These are phyloP conservation scores for Hydropotes inermis DNA, from an alignment of 2,113 vertebrate genomes.

Conservation along the genomic window DNA sequence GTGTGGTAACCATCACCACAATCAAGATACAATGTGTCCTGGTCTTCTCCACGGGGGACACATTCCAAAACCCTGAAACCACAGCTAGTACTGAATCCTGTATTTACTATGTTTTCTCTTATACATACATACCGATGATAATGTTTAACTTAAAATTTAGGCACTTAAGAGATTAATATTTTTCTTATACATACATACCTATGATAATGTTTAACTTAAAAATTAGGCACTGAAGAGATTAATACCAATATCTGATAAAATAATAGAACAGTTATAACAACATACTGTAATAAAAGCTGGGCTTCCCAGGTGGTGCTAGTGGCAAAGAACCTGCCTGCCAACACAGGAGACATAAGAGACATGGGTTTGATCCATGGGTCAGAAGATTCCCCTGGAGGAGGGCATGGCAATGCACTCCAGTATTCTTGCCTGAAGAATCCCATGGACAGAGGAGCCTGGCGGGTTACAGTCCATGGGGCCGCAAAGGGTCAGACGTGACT, in stretches of 20 bases:
- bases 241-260: not conserved
- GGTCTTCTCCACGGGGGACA: not conserved
- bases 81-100: not conserved
- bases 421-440: not conserved
- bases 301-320: not conserved
- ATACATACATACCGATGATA: not conserved
- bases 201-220: not conserved
- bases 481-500: not conserved
- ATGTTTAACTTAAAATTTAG: not conserved
- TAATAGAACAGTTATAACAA: not conserved
- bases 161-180: not conserved
- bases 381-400: not conserved
- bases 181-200: not conserved
- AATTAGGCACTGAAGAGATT: not conserved
- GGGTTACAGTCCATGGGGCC: not conserved
- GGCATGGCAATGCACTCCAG: not conserved
- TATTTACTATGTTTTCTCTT: not conserved
- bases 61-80: not conserved
- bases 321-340: not conserved
- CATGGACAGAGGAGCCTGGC: not conserved
- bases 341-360: not conserved
- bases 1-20: not conserved
- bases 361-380: not conserved
- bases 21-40: not conserved
- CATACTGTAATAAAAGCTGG: not conserved